Evolutionary conservation across 2,797 vertebrate genomes (phyloP).

Genomic region (Triplophysa bombifrons): DNA sequence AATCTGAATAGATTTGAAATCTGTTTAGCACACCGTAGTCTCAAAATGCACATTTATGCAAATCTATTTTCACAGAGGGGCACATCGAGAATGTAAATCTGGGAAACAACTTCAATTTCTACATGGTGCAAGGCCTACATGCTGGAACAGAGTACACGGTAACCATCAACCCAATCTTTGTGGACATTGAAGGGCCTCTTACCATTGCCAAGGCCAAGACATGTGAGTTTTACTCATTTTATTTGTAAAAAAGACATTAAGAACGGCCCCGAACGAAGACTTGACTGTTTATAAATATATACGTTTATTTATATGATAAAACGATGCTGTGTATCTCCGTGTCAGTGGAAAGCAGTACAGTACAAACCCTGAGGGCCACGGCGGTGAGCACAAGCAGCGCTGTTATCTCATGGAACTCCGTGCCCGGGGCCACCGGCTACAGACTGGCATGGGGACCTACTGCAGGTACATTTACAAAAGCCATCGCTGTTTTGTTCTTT

Average conservation of each 20-base stretch:
- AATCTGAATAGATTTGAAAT: too few species aligned
- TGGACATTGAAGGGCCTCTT: slow-evolving; percentile 83
- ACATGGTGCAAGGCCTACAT: slow-evolving; percentile 89
- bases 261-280: too few species aligned
- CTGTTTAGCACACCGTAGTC: too few species aligned
- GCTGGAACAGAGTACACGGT: slow-evolving; percentile 79
- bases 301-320: not conserved
- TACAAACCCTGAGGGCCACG: slow-evolving; percentile 81
- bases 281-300: too few species aligned
- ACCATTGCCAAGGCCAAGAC: slow-evolving; percentile 74
- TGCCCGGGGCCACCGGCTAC: slow-evolving; percentile 86
- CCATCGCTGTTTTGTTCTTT: not conserved
- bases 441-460: slow-evolving; percentile 87
- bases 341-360: slow-evolving; percentile 85
- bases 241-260: not conserved
- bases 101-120: slow-evolving; percentile 79
- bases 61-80: slow-evolving; percentile 72
- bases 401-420: slow-evolving; percentile 82
- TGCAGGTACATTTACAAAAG: slow-evolving; percentile 71
- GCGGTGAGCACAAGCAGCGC: slow-evolving; percentile 80
- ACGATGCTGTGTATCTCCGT: slow-evolving; percentile 27
- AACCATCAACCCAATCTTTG: slow-evolving; percentile 88
- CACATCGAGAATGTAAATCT: slow-evolving; percentile 86
- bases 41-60: too few species aligned
- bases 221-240: slow-evolving; percentile 67